Conservation (phyloP, 2,113 vertebrate genomes). For the Oreochromis spilurus region DNA sequence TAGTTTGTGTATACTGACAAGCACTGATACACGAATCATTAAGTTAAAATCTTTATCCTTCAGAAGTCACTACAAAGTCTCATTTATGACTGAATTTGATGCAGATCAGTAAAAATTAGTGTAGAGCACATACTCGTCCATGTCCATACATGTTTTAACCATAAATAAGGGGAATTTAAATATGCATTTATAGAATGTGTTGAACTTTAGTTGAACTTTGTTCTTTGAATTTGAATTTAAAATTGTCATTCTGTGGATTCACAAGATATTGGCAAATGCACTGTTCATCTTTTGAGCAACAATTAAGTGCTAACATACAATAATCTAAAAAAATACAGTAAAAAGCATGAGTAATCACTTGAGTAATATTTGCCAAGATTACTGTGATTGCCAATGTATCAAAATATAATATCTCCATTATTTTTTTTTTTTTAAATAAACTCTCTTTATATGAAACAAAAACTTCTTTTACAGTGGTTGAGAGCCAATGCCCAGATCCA, state of each 20-base stretch:
- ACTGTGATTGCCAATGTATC: no score
- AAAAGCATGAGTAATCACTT: no score
- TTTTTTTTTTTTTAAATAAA: no score
- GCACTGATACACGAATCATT: not conserved
- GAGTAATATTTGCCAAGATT: no score
- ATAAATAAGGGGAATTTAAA: not conserved
- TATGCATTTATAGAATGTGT: not conserved
- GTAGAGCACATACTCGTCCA: no score
- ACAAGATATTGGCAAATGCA: not conserved
- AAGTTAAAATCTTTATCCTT: not conserved
- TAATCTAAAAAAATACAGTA: not conserved
- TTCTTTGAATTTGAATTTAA: not conserved
- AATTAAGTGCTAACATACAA: not conserved
- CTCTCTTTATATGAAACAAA: not conserved
- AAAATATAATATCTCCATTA: no score
- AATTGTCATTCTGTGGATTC: not conserved
- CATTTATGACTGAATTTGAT: not conserved
- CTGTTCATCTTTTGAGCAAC: not conserved
- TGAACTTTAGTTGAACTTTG: not conserved
- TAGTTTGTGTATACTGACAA: not conserved
- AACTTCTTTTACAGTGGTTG: not conserved
- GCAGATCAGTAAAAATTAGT: not conserved
- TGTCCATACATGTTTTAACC: not conserved
- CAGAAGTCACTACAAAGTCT: not conserved
- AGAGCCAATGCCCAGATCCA: slow-evolving; percentile 1